Evolutionary conservation across 2,888 invertebrate genomes (phyloP), one percentile per base, ranked within the genome.

Genomic region (Pyrochroa serraticornis): DNA sequence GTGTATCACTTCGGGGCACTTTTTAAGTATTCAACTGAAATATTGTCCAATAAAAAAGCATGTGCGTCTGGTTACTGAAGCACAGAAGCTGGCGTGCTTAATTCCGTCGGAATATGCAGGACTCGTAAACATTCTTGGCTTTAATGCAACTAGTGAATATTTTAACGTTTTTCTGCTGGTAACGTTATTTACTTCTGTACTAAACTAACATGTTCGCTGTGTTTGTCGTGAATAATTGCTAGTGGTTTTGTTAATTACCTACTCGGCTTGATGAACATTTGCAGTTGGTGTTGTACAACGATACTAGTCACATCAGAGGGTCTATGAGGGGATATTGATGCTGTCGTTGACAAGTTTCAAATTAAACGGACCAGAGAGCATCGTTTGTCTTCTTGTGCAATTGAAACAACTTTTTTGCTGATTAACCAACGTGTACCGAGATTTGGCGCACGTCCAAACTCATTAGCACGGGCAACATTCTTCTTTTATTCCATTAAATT

Each of bases 251-350:
- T 44, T 52, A 52, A 52, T 52, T 52, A 44, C 52, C 33, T 44
- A 43, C 22, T 22, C 45, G 50, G 41, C 44, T 44, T 44, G 37
- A 52, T 38, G 45, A 42, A 50, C 43, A 50, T 36, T 34, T 60
- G 48, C 47, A 57, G 48, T 52, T 60, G 57, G 44, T 57, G 52
- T 44, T 44, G 30, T 35, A 41, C 49, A 58, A 50, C 57, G 53
- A 47, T 51, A 41, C 57, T 54, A 43, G 56, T 56, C 62, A 57
- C 49, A 57, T 59, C 59, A 56, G 43, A 62, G 47, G 50, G 52
- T 47, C 50, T 48, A 52, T 58, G 48, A 48, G 22, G 49, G 58
- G 42, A 54, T 53, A 64, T 64, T 59, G 59, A 61, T 58, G 59
- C 44, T 39, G 33, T 41, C 34, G 54, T 48, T 51, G 59, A 50